Evolutionary conservation across 92 coral and sea anemone species (phyloP), one percentile per base, ranked within the genome.

Genomic region (Zoanthus sansibaricus): DNA sequence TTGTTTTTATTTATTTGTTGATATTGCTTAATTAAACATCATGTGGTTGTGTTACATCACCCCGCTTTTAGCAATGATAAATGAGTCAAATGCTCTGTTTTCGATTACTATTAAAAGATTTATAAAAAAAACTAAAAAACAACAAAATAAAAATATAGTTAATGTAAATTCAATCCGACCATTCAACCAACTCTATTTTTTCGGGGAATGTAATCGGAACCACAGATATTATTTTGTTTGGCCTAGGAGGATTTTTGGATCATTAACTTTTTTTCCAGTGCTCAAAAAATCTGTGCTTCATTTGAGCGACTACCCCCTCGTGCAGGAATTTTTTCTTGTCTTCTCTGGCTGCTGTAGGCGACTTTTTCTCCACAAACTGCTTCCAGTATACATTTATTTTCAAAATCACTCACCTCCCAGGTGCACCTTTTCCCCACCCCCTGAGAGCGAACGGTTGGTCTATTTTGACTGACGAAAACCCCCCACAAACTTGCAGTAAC

Each of bases 41-140:
- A 59, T 59, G 68, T 16, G 20, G 83, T 77, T 32, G 67, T 61
- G 66, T 46, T 48, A 77, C 15, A 75, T 75, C 58, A 46, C 37
- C 52, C 79, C 52, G 20, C 79, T 77, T 77, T 59, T 76, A 59
- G 68, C 82, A 76, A 5, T 76, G 82, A 48, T 76, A 76, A 76
- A 76, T 76, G 32, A 48, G 61, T 10, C 10, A 25, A 47, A 31
- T 76, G 42, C 61, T 47, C 16, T 77, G 61, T 77, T 15, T 47
- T 77, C 68, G 37, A 48, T 18, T 77, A 49, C 68, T 77, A 54
- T 77, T 54, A 77, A 48, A 48, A 18, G 67, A 77, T 77, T 54
- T 54, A 77, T 54, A 47, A 59, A 54, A 67, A 16, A 59, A 59
- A 25, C 68, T 59, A 59, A 59, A 59, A 59, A 59, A 59, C 68